phyloP scores from a whole-genome alignment of 1,140 invertebrate genomes.

The Pissodes strobi region DNA sequence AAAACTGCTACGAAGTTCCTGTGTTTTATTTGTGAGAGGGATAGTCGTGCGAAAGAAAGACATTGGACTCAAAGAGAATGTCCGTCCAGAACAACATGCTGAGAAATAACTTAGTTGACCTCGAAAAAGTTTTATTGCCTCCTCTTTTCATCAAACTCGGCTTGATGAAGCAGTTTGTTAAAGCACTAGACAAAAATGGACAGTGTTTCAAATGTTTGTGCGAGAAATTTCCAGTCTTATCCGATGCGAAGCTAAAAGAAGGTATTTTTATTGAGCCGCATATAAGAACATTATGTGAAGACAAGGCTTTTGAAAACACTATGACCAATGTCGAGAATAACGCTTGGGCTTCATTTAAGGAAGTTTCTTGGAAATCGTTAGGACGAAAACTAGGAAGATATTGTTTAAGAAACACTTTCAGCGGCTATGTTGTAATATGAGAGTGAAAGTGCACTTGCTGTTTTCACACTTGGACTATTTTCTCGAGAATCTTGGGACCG shows the following conservation, averaged over 20 bases:
- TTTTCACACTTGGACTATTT: conserved; percentile 8
- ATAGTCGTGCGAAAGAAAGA: not conserved
- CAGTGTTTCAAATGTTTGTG: conserved; percentile 12
- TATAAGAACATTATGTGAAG: conserved; percentile 8
- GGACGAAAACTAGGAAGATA: conserved; percentile 6
- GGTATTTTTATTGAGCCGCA: conserved; percentile 11
- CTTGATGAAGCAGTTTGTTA: conserved; percentile 52
- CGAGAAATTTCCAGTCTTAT: conserved; percentile 4
- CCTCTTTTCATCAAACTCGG: conserved; percentile 1
- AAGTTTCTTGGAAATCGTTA: not conserved
- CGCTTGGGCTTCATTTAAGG: conserved; percentile 1
- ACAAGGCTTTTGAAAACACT: not conserved
- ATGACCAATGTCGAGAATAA: too few relatives aligned
- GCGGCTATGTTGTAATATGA: not conserved
- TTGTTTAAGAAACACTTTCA: not conserved
- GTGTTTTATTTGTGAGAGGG: conserved; percentile 1
- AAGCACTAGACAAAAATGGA: conserved; percentile 25
- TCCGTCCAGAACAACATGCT: too few relatives aligned
- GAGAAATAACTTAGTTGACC: conserved; percentile 1
- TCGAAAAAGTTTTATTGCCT: conserved; percentile 12
- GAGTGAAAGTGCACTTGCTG: too few relatives aligned
- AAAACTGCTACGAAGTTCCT: too few relatives aligned
- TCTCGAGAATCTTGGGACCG: not conserved
- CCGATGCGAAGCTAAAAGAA: conserved; percentile 4
- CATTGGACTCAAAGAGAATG: too few relatives aligned